Percentiles rank a stretch among this genome's conserved stretches.
phyloP scores from a whole-genome alignment of 2,888 invertebrate species.

The Leucozona laternaria region DNA sequence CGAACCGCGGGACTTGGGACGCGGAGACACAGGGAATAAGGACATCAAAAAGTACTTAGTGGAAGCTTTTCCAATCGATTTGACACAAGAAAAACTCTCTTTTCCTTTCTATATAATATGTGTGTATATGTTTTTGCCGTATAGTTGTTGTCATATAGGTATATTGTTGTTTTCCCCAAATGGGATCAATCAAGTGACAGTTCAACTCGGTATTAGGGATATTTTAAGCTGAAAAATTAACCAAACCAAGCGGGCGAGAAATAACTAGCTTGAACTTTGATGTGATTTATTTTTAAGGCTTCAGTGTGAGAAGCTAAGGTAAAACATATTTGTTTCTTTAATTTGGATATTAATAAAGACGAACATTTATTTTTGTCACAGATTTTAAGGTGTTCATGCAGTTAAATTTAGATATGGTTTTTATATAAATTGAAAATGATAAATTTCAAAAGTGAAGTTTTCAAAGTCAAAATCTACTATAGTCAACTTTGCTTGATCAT shows the following conservation, averaged over 20 bases:
- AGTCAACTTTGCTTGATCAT: no score
- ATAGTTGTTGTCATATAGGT: background rate
- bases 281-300: conserved; percentile 46
- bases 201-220: conserved; percentile 40
- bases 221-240: conserved; percentile 19
- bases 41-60: conserved; percentile 73
- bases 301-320: background rate
- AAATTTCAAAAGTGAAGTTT: no score
- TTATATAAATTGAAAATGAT: no score
- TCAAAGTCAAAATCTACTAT: no score
- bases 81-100: conserved; percentile 21
- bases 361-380: conserved; percentile 10
- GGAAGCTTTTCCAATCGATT: conserved; percentile 63
- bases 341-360: conserved; percentile 3
- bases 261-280: conserved; percentile 41
- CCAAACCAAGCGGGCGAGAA: background rate
- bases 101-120: background rate
- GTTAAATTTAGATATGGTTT: no score
- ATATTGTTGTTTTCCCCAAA: conserved; percentile 24
- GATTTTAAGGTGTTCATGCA: no score
- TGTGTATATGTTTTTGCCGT: background rate
- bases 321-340: background rate
- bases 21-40: conserved; percentile 30
- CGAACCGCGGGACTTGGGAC: conserved; percentile 4
- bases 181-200: conserved; percentile 69